Evolutionary conservation across 1,140 invertebrate species (phyloP).

Genomic region (Chrysoperla carnea): DNA sequence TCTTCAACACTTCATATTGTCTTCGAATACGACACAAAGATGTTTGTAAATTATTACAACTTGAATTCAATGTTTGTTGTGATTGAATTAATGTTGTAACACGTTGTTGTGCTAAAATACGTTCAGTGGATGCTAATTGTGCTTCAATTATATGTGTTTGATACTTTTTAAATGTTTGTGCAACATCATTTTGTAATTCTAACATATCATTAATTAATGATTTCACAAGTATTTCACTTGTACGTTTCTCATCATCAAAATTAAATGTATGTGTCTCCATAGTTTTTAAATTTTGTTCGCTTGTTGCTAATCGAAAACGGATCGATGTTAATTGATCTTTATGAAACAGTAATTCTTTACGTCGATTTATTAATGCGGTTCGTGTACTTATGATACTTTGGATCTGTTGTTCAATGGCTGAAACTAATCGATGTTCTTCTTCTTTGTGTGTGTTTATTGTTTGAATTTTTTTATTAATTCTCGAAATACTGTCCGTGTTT

Average conservation of each 20-base stretch:
- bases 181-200: neutral
- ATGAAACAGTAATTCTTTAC: neutral
- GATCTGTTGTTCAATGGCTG: constrained; percentile 9
- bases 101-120: neutral
- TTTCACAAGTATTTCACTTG: too few species aligned
- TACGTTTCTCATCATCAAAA: too few species aligned
- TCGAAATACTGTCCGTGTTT: constrained; percentile 18
- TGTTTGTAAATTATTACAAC: constrained; percentile 13
- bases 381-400: neutral
- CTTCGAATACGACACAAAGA: constrained; percentile 14
- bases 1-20: constrained; percentile 15
- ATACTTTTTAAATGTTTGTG: neutral
- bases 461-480: constrained; percentile 12
- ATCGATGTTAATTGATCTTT: neutral
- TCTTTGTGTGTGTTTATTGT: constrained; percentile 17
- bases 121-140: neutral
- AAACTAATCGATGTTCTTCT: constrained; percentile 14
- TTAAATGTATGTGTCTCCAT: too few species aligned
- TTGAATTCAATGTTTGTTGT: constrained; percentile 5
- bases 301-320: neutral
- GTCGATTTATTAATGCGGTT: neutral
- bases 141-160: neutral
- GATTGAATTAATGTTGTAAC: constrained; percentile 21
- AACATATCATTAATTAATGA: neutral
- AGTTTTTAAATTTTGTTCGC: too few species aligned